Base-by-base conservation (phyloP, 2,888 invertebrate genomes). In the Drosophila nr. fundita region DNA sequence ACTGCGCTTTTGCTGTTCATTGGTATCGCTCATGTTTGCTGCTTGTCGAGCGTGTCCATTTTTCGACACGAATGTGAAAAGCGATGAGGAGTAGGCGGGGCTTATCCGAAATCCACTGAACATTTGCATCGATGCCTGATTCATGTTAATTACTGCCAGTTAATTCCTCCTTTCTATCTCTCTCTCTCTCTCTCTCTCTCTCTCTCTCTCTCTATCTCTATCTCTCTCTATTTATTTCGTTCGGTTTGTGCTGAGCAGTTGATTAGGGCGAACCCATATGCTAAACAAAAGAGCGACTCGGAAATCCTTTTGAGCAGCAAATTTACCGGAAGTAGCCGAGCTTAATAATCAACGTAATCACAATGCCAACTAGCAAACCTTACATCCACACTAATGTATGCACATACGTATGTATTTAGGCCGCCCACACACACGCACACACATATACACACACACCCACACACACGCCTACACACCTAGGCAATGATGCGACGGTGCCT, bases 261-360 rank as follows among this genome's bases (percentile, higher is more conserved):
- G 59, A 27, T 59, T 59, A 13, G 58, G 32, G 18, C 15, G n/a
- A 24, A 7, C 45, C 24, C 24, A 15, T 15, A 30, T 38, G 53
- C 60, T 58, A 24, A 69, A 76, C 58, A 73, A 68, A 49, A 71
- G 50, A 67, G 34, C 63, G 45, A 34, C 62, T 77, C 67, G 68
- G 74, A 78, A 74, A 78, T 81, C 78, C 82, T 77, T 67, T 66
- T 27, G 49, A 60, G 65, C 38, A 38, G 42, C 32, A 27, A 11
- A 38, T 32, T 38, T 60, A 52, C 45, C 64, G 69, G 69, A 78
- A 66, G 40, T 63, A 53, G 60, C 50, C 53, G 27, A 57, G 64
- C 61, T 66, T 61, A 49, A 74, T 60, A 78, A 73, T 63, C 77
- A 68, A 62, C 62, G 21, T 27, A 64, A 49, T 36, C 57, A 71